Evolutionary conservation across 2,888 invertebrate genomes (phyloP).

Genomic region (Pristionchus japonicus): DNA sequence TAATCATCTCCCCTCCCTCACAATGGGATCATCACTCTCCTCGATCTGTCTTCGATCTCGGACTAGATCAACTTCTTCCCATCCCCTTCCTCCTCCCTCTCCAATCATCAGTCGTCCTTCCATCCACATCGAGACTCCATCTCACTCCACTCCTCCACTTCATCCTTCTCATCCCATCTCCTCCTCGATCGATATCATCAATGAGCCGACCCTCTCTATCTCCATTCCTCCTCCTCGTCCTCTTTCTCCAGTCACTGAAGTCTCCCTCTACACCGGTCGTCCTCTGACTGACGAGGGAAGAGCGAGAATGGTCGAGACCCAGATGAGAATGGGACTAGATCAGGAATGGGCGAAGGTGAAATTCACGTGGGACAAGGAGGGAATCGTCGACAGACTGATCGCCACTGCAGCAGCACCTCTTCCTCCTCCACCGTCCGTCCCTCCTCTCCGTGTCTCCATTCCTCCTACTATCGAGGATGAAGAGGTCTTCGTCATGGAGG

Average conservation of each 20-base stretch:
- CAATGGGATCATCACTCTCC: background rate
- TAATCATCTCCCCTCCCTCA: background rate
- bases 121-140: background rate
- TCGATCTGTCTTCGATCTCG: background rate
- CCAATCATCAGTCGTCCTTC: background rate
- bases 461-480: background rate
- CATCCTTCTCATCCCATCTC: background rate
- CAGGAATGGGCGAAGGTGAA: background rate
- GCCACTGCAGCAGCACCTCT: background rate
- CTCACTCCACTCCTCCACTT: background rate
- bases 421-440: background rate
- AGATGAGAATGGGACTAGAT: background rate
- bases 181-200: background rate
- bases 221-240: background rate
- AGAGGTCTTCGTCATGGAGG: background rate
- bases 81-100: background rate
- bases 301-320: background rate
- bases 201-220: background rate
- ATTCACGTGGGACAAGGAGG: slow-evolving; percentile 2
- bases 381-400: background rate
- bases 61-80: background rate
- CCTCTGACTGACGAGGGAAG: background rate
- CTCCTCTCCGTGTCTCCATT: background rate
- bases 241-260: background rate
- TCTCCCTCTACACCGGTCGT: background rate